Percentiles rank a stretch among this genome's conserved stretches.
phyloP scores from a whole-genome alignment of 2,797 vertebrate species.

The Propithecus perrieri region DNA sequence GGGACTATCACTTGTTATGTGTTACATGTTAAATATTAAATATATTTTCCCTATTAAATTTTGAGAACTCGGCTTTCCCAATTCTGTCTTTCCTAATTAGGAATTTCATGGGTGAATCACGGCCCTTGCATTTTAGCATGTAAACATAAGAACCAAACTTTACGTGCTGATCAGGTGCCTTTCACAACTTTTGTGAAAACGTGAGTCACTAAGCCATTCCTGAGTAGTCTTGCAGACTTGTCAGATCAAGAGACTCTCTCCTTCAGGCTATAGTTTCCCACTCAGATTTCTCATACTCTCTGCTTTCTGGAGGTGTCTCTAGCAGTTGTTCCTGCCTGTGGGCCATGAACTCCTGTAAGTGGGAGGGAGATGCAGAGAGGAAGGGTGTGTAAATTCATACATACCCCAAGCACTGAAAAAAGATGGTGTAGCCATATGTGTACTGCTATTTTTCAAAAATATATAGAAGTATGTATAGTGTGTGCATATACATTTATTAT shows the following conservation, averaged over 20 bases:
- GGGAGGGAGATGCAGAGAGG: background rate
- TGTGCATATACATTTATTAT: background rate
- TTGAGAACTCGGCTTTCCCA: background rate
- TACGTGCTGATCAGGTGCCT: background rate
- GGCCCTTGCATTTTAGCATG: background rate
- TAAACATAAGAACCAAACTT: constrained; percentile 32
- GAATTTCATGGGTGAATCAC: constrained; percentile 29
- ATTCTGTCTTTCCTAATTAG: constrained; percentile 51
- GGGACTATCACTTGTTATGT: background rate
- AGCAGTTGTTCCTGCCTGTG: background rate
- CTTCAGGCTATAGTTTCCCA: background rate
- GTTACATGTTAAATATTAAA: background rate
- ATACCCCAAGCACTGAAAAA: background rate
- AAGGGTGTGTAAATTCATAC: background rate
- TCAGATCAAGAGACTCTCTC: constrained; percentile 28
- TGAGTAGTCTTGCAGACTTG: constrained; percentile 1
- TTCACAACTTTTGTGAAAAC: background rate
- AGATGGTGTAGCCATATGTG: background rate
- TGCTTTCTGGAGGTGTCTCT: constrained; percentile 39
- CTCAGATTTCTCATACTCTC: constrained; percentile 16
- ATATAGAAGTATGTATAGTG: background rate
- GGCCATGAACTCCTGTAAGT: background rate
- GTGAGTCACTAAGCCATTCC: constrained; percentile 52
- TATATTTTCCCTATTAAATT: constrained; percentile 16
- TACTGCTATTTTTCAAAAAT: background rate